Conservation (phyloP, 1,140 invertebrate species). For the Penaeus japonicus region DNA sequence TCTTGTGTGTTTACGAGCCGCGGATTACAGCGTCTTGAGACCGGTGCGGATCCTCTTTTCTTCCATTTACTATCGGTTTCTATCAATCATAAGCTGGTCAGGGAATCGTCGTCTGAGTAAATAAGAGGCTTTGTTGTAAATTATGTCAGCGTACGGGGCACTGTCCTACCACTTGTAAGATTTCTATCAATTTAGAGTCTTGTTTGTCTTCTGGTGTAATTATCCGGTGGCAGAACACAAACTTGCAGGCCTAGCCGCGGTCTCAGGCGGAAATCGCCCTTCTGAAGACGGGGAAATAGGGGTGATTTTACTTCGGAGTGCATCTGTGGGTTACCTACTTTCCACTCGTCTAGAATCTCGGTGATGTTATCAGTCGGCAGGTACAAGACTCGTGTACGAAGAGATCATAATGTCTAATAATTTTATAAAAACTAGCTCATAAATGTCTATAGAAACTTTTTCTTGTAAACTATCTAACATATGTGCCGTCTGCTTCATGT, state of each 20-base stretch:
- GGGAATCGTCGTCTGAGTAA: neutral
- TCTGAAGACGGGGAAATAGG: neutral
- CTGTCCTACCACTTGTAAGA: constrained; percentile 36
- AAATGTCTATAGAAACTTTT: constrained; percentile 18
- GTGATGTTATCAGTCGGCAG: constrained; percentile 35
- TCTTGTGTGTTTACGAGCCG: neutral
- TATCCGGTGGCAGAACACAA: constrained; percentile 30
- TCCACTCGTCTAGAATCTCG: neutral
- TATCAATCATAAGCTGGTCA: constrained; percentile 2
- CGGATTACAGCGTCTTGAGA: neutral
- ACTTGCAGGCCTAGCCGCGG: neutral
- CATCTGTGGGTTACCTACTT: neutral
- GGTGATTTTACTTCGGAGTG: neutral
- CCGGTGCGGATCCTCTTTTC: neutral
- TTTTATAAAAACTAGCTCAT: constrained; percentile 9
- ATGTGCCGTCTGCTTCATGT: neutral
- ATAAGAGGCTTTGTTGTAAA: constrained; percentile 30
- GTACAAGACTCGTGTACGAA: constrained; percentile 15
- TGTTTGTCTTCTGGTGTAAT: constrained; percentile 44
- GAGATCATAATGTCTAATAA: constrained; percentile 34
- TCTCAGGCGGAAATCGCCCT: neutral
- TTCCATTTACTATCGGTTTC: neutral
- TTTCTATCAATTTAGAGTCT: constrained; percentile 41
- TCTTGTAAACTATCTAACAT: neutral
- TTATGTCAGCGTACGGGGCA: constrained; percentile 27